Evolutionary conservation across 2,113 vertebrate genomes (phyloP), one percentile per base, ranked within the genome.

Genomic region (Origma solitaria): DNA sequence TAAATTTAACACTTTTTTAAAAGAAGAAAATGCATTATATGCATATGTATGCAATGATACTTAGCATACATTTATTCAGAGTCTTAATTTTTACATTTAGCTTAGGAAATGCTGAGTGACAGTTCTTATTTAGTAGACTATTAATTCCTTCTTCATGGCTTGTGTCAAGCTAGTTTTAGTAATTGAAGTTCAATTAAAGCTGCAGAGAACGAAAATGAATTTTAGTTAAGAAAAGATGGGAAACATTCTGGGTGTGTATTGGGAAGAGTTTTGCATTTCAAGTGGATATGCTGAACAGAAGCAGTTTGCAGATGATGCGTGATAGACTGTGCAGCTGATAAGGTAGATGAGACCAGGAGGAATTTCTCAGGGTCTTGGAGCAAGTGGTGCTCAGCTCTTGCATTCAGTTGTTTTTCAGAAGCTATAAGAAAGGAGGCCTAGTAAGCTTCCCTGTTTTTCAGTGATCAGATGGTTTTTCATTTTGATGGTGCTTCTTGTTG

Each of bases 31-130:
- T 76, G 81, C 61, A 95, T 96, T 97, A 94, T 97, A 91, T 95
- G 94, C 83, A 76, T 96, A 94, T 96, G 95, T 97, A 94, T 97
- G 86, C 61, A 78, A 50, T 86, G 80, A 95, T 92, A 95, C 69
- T 96, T 96, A 94, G 51, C 88, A 91, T 88, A 93, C 80, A 95
- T 95, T 97, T 96, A 95, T 96, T 95, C 96, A 95, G 87, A 85
- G 44, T 81, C 92, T 95, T 95, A 94, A 97, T 95, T 97, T 97
- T 97, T 96, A 69, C 94, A 89, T 91, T 95, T 92, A 84, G 72
- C 86, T 91, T 84, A 89, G 86, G 78, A 96, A 97, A 95, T 97
- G 83, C 65, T 95, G 95, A 95, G 89, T 97, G 94, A 95, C 96
- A 96, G 94, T 94, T 95, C 89, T 84, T 94, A 89, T 92, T 97